Base-by-base conservation (phyloP, 2,888 invertebrate species). In the Luperina nickerlii region DNA sequence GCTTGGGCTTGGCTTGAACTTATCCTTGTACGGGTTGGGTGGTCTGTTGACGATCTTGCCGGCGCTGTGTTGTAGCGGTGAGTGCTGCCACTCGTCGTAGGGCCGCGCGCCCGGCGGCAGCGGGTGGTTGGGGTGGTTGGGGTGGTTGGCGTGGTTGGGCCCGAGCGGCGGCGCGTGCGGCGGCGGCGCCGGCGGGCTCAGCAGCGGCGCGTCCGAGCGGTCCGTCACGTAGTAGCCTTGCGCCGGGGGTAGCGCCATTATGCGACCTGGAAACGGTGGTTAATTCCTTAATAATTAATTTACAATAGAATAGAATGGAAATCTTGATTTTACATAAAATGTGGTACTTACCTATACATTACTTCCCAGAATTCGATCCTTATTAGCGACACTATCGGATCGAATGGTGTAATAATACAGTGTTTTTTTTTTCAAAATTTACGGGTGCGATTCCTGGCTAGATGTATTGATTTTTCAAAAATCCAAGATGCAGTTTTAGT, bases 41-140 rank as follows among this genome's bases (percentile, higher is more conserved):
- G 97, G 97, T 68, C 95, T 88, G 90, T 97, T 97, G 73, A 97
- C 94, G 32, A 97, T 96, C 91, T 97, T 97, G 54, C 96, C 94
- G 0, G 92, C 91, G 3, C 90, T 92, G 1, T 94, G 92, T 0
- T 94, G 92, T 2, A 92, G 93, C 4, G 95, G 93, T 27, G 93
- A 91, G 71, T 89, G 92, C 65, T 94, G 94, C 96, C 96, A 96
- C 91, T 96, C 96, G 74, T 94, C 94, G 89, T 96, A 96, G 66
- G 92, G 92, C 65, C 91, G 90, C 24, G 48, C 92, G 90, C 27
- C 90, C 86, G 67, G 88, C 79, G 60, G 87, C 51, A 73, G 54
- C 38, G 83, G 82, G n/a, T 60, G 67, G 73, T 69, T 66, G 32
- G 75, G 76, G 1, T 38, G 73, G 38, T 66, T 63, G 51, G 71